Conservation (phyloP, 2,888 invertebrate species). For the Clivina fossor region DNA sequence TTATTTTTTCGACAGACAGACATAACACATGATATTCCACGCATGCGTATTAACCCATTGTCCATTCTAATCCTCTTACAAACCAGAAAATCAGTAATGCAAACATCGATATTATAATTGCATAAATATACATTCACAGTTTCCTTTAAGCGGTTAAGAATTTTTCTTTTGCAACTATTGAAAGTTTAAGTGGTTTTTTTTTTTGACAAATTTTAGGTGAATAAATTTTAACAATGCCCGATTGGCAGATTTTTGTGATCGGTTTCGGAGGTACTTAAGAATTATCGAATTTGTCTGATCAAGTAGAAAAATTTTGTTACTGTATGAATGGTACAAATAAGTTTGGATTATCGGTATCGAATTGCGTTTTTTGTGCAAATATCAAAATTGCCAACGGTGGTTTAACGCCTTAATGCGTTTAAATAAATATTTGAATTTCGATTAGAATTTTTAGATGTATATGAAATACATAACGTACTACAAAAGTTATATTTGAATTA, state of each 20-base stretch:
- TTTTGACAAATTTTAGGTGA: conserved; percentile 42
- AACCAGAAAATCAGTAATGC: too few species aligned
- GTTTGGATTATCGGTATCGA: neutral
- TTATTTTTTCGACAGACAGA: conserved; percentile 18
- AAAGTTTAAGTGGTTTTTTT: conserved; percentile 43
- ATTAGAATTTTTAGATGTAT: too few species aligned
- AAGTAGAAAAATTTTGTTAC: neutral
- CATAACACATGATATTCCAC: conserved; percentile 16
- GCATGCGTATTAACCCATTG: conserved; percentile 26
- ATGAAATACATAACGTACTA: too few species aligned
- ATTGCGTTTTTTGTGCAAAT: too few species aligned
- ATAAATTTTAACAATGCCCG: conserved; percentile 36
- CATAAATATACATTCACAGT: conserved; percentile 28
- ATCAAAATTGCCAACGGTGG: too few species aligned
- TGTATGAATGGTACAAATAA: too few species aligned
- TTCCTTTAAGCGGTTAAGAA: conserved; percentile 7
- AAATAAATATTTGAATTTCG: too few species aligned
- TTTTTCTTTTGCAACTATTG: conserved; percentile 36
- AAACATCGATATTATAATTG: too few species aligned
- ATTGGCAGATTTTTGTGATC: conserved; percentile 14
- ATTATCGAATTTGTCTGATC: conserved; percentile 6
- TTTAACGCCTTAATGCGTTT: too few species aligned
- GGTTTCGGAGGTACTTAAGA: conserved; percentile 7
- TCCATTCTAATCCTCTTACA: conserved; percentile 32
- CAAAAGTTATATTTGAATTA: too few species aligned